Conservation (phyloP, 2,113 vertebrate genomes). For the Anthoscopus minutus region DNA sequence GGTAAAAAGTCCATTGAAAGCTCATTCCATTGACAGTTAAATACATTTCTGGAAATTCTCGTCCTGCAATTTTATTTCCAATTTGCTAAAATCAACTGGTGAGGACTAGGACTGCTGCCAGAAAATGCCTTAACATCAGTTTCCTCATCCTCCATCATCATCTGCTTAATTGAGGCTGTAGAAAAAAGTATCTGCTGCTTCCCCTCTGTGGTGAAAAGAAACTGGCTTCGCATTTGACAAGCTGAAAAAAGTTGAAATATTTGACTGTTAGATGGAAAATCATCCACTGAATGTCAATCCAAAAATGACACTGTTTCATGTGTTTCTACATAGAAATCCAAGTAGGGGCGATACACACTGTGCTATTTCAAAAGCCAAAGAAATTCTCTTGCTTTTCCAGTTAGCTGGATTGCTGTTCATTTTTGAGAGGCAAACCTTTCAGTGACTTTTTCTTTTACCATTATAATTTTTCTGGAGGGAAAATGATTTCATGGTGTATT, state of each 20-base stretch:
- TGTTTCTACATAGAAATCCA: background rate
- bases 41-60: background rate
- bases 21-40: background rate
- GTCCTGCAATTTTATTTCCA: slow-evolving; percentile 3
- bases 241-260: background rate
- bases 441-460: background rate
- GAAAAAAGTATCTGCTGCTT: background rate
- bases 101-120: background rate
- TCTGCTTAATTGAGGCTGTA: background rate
- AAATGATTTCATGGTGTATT: background rate
- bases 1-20: background rate
- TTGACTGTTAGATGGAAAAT: background rate
- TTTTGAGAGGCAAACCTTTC: background rate
- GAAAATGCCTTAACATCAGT: background rate
- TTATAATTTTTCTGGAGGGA: background rate
- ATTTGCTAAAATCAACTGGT: background rate
- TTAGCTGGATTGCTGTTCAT: background rate
- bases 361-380: background rate
- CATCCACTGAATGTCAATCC: background rate
- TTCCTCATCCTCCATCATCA: background rate
- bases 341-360: background rate
- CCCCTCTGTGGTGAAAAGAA: background rate
- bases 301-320: background rate
- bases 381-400: background rate
- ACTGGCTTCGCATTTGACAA: background rate